A percentile compares a stretch with the other conserved stretches of the same genome.
phyloP scores from a whole-genome alignment of 1,140 invertebrate species.

The Cecropterus lyciades region DNA sequence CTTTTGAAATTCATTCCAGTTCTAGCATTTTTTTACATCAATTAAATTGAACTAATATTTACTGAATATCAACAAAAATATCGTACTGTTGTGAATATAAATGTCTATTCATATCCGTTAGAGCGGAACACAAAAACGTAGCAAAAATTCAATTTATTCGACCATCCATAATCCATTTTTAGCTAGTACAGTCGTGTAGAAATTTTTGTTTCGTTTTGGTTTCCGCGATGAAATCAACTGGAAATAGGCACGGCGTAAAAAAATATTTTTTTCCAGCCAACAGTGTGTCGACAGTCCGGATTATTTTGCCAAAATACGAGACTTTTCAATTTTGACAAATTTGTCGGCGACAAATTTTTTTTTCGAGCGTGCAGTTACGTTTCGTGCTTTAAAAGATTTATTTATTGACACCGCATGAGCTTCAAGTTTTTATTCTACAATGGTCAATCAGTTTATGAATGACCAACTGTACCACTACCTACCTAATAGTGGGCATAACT shows the following conservation, averaged over 20 bases:
- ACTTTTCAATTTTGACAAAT: constrained; percentile 22
- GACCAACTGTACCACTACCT: no score
- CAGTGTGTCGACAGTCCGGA: constrained; percentile 11
- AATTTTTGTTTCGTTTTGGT: constrained; percentile 18
- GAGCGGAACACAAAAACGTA: constrained; percentile 10
- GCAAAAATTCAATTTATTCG: constrained; percentile 13
- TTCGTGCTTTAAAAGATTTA: not conserved
- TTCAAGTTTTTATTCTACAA: not conserved
- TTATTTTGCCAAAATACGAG: constrained; percentile 17
- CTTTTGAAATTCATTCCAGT: no score
- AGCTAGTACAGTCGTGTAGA: constrained; percentile 20
- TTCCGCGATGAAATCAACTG: constrained; percentile 19
- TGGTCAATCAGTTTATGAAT: not conserved
- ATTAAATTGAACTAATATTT: constrained; percentile 5
- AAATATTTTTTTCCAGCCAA: constrained; percentile 26
- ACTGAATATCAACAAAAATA: not conserved
- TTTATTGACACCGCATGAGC: constrained; percentile 1
- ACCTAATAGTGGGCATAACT: no score
- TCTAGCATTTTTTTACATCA: no score
- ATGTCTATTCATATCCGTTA: constrained; percentile 8
- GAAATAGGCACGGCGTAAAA: constrained; percentile 17
- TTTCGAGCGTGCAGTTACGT: constrained; percentile 2
- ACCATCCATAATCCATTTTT: constrained; percentile 22
- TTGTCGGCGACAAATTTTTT: not conserved
- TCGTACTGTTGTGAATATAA: constrained; percentile 4